Evolutionary conservation across 2,888 invertebrate species (phyloP), one percentile per base, ranked within the genome.

Genomic region (Catonia carolina): DNA sequence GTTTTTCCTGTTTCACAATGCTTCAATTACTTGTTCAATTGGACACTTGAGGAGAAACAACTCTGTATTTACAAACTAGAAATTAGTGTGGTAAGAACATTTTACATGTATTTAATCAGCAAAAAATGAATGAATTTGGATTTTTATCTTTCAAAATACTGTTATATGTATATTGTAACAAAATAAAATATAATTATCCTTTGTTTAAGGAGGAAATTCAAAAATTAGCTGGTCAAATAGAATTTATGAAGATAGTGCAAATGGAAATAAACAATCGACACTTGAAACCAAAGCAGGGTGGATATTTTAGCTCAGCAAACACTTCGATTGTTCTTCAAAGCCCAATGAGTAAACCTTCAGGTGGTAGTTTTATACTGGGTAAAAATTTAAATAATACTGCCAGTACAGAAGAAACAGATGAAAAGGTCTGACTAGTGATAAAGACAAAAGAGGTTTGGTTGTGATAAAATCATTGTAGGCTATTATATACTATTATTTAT

Each of bases 151-250:
- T n/a, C n/a, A n/a, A n/a, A n/a, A n/a, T n/a, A n/a, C n/a, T n/a
- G n/a, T n/a, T n/a, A n/a, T n/a, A n/a, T n/a, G n/a, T n/a, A n/a
- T n/a, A n/a, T n/a, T n/a, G n/a, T n/a, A n/a, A n/a, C n/a, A n/a
- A n/a, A n/a, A n/a, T n/a, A n/a, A n/a, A n/a, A n/a, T n/a, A n/a
- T n/a, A n/a, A n/a, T n/a, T n/a, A n/a, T n/a, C n/a, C n/a, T n/a
- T n/a, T n/a, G n/a, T n/a, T n/a, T n/a, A n/a, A 90, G 89, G 92
- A 93, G 71, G 91, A 93, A 74, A 85, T 93, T 31, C 92, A 92
- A 68, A 92, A 91, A 71, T 74, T 93, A 62, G 92, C 92, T 0
- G 89, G 89, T 20, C 91, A 92, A 73, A 91, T 93, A 65, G 92
- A 93, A 72, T 89, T 89, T 73, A 90, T 92, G 89, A 90, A 90